Evolutionary conservation across 2,888 invertebrate genomes (phyloP).

Genomic region (Hypomecis atomaria): DNA sequence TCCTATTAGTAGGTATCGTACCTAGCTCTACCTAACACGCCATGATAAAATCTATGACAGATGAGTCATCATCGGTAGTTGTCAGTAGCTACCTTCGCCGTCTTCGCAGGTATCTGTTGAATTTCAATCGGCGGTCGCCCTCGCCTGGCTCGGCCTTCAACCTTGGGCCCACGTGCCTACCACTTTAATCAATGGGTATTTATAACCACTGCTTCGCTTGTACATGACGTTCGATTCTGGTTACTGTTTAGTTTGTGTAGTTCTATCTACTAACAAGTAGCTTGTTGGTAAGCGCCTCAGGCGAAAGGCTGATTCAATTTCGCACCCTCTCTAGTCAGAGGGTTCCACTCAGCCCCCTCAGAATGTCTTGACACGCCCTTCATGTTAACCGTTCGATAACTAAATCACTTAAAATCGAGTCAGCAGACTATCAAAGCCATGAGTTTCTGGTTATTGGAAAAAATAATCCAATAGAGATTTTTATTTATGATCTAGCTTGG

Average conservation of each 20-base stretch:
- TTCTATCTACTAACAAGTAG: neutral
- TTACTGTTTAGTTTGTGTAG: no score
- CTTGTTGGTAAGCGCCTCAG: constrained; percentile 4
- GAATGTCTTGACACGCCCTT: constrained; percentile 21
- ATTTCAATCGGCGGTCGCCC: constrained; percentile 60
- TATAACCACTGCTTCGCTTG: constrained; percentile 34
- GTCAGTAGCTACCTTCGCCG: constrained; percentile 33
- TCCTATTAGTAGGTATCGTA: neutral
- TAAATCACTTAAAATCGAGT: constrained; percentile 18
- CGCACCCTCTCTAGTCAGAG: constrained; percentile 21
- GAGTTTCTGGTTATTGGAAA: constrained; percentile 5
- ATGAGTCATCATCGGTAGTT: constrained; percentile 34
- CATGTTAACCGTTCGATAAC: constrained; percentile 19
- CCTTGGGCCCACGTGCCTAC: constrained; percentile 66
- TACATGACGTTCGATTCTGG: constrained; percentile 8
- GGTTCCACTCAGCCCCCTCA: constrained; percentile 23
- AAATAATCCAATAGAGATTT: neutral
- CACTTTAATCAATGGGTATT: constrained; percentile 46
- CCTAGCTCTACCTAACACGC: neutral
- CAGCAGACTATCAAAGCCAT: neutral
- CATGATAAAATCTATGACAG: neutral
- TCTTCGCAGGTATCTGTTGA: constrained; percentile 53
- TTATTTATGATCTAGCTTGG: neutral
- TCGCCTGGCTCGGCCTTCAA: constrained; percentile 51
- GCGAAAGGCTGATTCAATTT: constrained; percentile 32